A percentile compares a stretch with the other conserved stretches of the same genome.
phyloP scores from a whole-genome alignment of 2,113 vertebrate genomes.

The Bos taurus region ARS-UCD2.0 NC_037330.1:86346501-86347000 shows the following conservation, averaged over 20 bases:
- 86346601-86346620: not conserved
- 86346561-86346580: not conserved
- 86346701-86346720: not conserved
- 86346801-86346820: not conserved
- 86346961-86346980: not conserved
- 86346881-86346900: not conserved
- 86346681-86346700: not conserved
- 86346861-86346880: not conserved
- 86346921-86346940: not conserved
- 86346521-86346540: not conserved
- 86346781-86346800: not conserved
- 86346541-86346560: accelerated
- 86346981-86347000: not conserved
- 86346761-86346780: not conserved
- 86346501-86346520: not conserved
- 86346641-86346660: not conserved
- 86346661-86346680: not conserved
- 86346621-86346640: not conserved
- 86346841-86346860: not conserved
- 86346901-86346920: not conserved
- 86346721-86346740: not conserved
- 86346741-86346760: not conserved
- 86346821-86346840: not conserved
- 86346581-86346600: not conserved
- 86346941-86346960: constrained; percentile 28